Evolutionary conservation across 2,113 vertebrate genomes (phyloP).

Genomic region (Calonectris borealis): DNA sequence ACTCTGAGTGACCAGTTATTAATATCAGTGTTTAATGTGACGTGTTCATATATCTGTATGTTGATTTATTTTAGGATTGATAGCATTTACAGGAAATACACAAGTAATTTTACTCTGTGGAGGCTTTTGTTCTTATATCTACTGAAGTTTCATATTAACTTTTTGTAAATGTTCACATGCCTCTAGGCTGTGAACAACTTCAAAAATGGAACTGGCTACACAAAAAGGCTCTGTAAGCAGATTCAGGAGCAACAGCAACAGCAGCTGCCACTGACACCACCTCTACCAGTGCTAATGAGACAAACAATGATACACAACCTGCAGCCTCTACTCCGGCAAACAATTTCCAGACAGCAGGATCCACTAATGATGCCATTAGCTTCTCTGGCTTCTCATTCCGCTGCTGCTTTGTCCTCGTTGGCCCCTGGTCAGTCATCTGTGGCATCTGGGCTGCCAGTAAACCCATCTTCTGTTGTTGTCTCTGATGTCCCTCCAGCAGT

Average conservation of each 20-base stretch:
- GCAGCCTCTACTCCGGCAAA: slow-evolving; percentile 70
- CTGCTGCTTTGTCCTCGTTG: slow-evolving; percentile 57
- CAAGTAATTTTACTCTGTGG: not conserved
- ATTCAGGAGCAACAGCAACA: slow-evolving; percentile 62
- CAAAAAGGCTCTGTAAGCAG: slow-evolving; percentile 78
- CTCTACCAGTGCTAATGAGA: slow-evolving; percentile 20
- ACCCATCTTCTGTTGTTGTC: slow-evolving; percentile 55
- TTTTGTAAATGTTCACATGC: not conserved
- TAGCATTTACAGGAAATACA: not conserved
- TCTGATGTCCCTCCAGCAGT: slow-evolving; percentile 71
- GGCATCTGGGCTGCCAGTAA: slow-evolving; percentile 50
- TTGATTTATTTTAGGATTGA: not conserved
- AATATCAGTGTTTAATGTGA: not conserved
- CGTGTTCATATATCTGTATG: not conserved
- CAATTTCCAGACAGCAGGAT: slow-evolving; percentile 84
- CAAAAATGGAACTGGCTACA: slow-evolving; percentile 88
- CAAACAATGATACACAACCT: slow-evolving; percentile 70
- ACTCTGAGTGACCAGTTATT: not conserved
- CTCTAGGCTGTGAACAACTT: slow-evolving; percentile 93
- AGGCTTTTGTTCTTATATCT: not conserved
- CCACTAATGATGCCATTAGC: slow-evolving; percentile 79
- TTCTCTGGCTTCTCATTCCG: slow-evolving; percentile 66
- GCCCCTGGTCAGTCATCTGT: slow-evolving; percentile 48
- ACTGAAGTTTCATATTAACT: not conserved
- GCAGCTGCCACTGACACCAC: not conserved